Evolutionary conservation across 2,113 vertebrate genomes (phyloP).

Genomic region (Apistogramma diplotaenia): DNA sequence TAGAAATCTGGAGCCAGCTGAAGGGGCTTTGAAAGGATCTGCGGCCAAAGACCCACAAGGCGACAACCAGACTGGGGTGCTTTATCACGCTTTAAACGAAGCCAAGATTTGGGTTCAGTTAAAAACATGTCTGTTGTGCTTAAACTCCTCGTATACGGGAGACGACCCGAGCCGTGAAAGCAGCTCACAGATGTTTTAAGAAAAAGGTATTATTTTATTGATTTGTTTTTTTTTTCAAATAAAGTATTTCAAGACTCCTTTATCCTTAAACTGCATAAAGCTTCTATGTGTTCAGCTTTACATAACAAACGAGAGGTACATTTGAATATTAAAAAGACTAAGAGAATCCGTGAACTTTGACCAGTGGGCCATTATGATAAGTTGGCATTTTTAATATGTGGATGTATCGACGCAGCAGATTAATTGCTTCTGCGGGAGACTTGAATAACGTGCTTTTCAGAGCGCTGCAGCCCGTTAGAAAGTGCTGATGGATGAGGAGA

Average conservation of each 20-base stretch:
- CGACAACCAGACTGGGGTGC: background rate
- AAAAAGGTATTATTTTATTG: no score
- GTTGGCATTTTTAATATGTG: background rate
- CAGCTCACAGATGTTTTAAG: background rate
- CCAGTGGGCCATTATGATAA: background rate
- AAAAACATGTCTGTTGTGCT: background rate
- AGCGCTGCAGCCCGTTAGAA: background rate
- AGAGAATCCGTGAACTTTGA: background rate
- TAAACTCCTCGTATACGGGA: background rate
- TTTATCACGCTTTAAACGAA: background rate
- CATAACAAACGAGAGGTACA: conserved; percentile 3
- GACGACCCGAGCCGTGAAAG: background rate
- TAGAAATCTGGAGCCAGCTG: background rate
- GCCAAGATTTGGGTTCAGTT: background rate
- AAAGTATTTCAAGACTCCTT: no score
- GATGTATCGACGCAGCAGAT: conserved; percentile 14
- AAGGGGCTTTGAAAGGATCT: background rate
- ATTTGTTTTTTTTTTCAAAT: no score
- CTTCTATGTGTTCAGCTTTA: conserved; percentile 27
- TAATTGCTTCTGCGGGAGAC: conserved; percentile 2
- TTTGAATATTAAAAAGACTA: background rate
- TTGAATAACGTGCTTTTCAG: conserved; percentile 12
- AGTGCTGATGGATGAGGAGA: conserved; percentile 23
- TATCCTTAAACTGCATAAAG: conserved; percentile 4
- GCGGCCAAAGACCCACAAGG: background rate